Evolutionary conservation across 2,113 vertebrate genomes (phyloP).

Genomic region (Dicerorhinus sumatrensis): DNA sequence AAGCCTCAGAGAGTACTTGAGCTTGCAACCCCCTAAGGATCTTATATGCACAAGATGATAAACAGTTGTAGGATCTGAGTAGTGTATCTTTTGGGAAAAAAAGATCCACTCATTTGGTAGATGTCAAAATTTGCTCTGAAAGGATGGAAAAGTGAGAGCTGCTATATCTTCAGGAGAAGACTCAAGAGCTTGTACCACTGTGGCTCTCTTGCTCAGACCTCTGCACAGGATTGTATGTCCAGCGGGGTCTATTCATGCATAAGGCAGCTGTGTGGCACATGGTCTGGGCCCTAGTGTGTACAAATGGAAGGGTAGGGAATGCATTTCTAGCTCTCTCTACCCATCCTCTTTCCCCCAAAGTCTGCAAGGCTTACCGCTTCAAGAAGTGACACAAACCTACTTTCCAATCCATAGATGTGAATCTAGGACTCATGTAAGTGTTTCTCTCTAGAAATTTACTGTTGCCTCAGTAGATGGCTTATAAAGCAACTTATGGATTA

Average conservation of each 20-base stretch:
- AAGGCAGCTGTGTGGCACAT: not conserved
- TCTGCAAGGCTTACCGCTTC: not conserved
- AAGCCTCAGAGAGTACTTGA: not conserved
- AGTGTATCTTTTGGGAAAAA: not conserved
- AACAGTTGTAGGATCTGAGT: not conserved
- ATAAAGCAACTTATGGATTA: not conserved
- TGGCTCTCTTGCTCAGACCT: not conserved
- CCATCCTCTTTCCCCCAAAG: not conserved
- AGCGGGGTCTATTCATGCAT: not conserved
- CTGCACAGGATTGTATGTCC: not conserved
- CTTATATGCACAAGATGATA: not conserved
- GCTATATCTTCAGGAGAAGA: not conserved
- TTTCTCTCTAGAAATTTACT: constrained; percentile 23
- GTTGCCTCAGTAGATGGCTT: not conserved
- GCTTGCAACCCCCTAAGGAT: not conserved
- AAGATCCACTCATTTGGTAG: not conserved
- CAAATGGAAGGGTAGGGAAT: not conserved
- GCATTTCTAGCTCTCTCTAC: not conserved
- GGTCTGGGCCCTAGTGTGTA: not conserved
- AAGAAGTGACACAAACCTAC: not conserved
- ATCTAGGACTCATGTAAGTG: not conserved
- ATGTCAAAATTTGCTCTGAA: not conserved
- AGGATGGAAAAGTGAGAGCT: not conserved
- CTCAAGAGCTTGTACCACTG: not conserved
- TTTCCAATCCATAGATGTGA: not conserved